These are phyloP conservation scores for Zaprionus lachaisei DNA, from an alignment of 1,140 invertebrate genomes.

Conservation along the genomic window DNA sequence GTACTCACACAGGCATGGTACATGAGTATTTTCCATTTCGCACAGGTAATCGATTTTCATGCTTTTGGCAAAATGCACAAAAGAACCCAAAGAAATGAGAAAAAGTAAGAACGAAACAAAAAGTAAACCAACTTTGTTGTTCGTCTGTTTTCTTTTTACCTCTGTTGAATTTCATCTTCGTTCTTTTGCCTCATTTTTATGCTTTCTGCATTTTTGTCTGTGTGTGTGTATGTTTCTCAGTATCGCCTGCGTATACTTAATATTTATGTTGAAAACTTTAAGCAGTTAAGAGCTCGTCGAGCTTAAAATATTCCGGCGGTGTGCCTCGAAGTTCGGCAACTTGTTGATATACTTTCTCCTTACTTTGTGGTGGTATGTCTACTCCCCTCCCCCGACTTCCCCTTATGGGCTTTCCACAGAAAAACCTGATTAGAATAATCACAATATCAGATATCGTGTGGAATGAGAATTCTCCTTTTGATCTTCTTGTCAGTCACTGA, in stretches of 20 bases:
- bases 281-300: slow-evolving; percentile 76
- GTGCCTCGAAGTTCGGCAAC: slow-evolving; percentile 68
- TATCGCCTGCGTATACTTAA: slow-evolving; percentile 71
- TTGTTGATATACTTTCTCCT: slow-evolving; percentile 74
- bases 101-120: slow-evolving; percentile 30
- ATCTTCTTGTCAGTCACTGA: slow-evolving; percentile 37
- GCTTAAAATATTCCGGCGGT: slow-evolving; percentile 77
- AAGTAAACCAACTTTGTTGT: slow-evolving; percentile 75
- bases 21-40: slow-evolving; percentile 72
- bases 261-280: slow-evolving; percentile 82
- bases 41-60: slow-evolving; percentile 81
- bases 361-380: slow-evolving; percentile 16
- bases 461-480: slow-evolving; percentile 44
- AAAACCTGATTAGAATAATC: slow-evolving; percentile 69
- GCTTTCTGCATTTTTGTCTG: slow-evolving; percentile 41
- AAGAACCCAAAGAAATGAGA: slow-evolving; percentile 36
- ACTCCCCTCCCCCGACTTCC: too few relatives aligned
- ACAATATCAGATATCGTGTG: slow-evolving; percentile 42
- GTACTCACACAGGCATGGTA: not conserved
- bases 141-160: slow-evolving; percentile 54
- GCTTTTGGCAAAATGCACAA: slow-evolving; percentile 79
- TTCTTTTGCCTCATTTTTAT: slow-evolving; percentile 47
- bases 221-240: slow-evolving; percentile 28
- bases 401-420: slow-evolving; percentile 18
- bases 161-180: slow-evolving; percentile 56